Percentiles rank a stretch among this genome's conserved stretches.
Conservation (phyloP, 2,797 vertebrate species). For the Hephaestus fuliginosus region DNA sequence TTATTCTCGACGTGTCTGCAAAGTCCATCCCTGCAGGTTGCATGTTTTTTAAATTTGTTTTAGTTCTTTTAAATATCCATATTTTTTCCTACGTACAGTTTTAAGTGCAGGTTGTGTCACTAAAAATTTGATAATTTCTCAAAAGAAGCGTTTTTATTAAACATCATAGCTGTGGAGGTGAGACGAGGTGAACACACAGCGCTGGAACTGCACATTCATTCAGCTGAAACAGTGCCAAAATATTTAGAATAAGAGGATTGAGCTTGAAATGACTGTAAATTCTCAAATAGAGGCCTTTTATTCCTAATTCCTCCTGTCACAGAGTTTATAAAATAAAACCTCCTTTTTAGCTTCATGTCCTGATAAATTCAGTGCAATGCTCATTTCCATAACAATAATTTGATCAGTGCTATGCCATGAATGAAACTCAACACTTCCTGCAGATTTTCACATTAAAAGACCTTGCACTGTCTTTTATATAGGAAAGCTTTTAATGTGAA, state of each 20-base stretch:
- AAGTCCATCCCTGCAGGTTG: constrained; percentile 4
- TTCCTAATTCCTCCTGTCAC: background rate
- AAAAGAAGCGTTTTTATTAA: background rate
- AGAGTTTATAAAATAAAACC: background rate
- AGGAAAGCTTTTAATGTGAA: background rate
- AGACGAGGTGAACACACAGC: background rate
- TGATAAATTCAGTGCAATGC: background rate
- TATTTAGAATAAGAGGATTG: background rate
- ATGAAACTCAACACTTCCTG: background rate
- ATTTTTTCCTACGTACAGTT: background rate
- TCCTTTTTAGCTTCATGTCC: background rate
- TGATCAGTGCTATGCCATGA: background rate
- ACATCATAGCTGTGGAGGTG: background rate
- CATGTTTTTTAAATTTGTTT: background rate
- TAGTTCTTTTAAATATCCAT: background rate
- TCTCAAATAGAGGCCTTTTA: background rate
- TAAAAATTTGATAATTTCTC: background rate
- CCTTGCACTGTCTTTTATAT: background rate
- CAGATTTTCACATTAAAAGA: background rate
- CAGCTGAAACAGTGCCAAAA: background rate
- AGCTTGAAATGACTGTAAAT: background rate
- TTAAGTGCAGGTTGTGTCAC: constrained; percentile 3
- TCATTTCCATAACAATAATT: too few species aligned
- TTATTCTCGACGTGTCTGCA: background rate
- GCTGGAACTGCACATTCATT: background rate